Evolutionary conservation across 2,888 invertebrate species (phyloP).

Genomic region (Mesoligia furuncula): DNA sequence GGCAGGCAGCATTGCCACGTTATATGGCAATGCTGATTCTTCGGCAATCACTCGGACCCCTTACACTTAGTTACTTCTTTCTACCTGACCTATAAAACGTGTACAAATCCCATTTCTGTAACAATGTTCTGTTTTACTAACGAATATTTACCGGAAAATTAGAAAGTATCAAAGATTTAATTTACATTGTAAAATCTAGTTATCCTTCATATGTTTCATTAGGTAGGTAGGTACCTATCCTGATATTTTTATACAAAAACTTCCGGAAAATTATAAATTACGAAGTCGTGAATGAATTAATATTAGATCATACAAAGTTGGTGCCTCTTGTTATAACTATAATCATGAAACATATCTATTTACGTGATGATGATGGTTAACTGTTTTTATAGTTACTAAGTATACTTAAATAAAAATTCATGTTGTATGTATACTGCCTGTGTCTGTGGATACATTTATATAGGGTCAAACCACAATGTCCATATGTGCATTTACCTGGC

Average conservation of each 20-base stretch:
- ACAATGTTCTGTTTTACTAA: not conserved
- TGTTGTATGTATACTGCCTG: not conserved
- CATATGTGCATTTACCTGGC: conserved; percentile 16
- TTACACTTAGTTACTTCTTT: not conserved
- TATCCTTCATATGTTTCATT: not conserved
- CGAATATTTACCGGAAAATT: not conserved
- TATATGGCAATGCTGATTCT: not conserved
- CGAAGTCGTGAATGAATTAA: not conserved
- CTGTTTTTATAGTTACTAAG: conserved; percentile 8
- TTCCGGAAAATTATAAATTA: not conserved
- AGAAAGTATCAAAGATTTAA: not conserved
- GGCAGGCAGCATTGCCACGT: not conserved
- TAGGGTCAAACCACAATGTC: conserved; percentile 11
- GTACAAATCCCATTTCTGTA: not conserved
- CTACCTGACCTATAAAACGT: too few species aligned
- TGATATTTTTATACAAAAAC: not conserved
- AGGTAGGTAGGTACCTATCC: not conserved
- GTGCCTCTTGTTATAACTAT: not conserved
- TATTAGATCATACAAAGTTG: conserved; percentile 14
- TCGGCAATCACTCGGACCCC: too few species aligned
- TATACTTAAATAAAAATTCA: conserved; percentile 6
- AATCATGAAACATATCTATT: conserved; percentile 4
- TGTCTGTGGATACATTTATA: conserved; percentile 2
- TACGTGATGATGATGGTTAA: not conserved
- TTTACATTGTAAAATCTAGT: not conserved